Percentiles rank a stretch among this genome's conserved stretches.
Conservation (phyloP, 2,113 vertebrate genomes). For the Uria aalge region DNA sequence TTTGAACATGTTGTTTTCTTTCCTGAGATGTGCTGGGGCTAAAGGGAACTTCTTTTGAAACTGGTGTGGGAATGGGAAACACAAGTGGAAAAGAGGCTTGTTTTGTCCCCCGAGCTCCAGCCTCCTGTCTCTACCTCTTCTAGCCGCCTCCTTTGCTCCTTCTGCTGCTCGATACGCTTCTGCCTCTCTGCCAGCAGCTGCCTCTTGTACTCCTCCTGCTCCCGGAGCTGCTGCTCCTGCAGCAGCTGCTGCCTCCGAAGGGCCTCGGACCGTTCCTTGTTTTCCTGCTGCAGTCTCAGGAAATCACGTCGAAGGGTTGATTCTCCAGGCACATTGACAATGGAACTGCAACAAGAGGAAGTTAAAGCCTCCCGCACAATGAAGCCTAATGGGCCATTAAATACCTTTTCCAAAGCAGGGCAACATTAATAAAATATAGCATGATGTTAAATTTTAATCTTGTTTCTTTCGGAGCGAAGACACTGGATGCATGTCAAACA, state of each 20-base stretch:
- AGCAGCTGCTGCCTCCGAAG: constrained; percentile 94
- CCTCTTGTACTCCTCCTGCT: constrained; percentile 97
- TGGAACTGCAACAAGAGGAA: constrained; percentile 80
- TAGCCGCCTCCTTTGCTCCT: constrained; percentile 91
- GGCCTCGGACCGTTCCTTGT: constrained; percentile 96
- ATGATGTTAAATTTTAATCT: constrained; percentile 27
- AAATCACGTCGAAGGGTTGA: constrained; percentile 96
- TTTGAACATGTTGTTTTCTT: not conserved
- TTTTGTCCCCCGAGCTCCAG: not conserved
- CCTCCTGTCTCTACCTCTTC: constrained; percentile 85
- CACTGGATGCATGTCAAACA: not conserved
- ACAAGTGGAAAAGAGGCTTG: not conserved
- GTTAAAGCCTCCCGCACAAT: not conserved
- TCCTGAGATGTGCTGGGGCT: not conserved
- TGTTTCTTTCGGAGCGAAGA: not conserved
- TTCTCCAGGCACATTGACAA: constrained; percentile 97
- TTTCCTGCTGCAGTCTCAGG: constrained; percentile 97
- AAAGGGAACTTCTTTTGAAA: not conserved
- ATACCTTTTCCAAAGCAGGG: constrained; percentile 3
- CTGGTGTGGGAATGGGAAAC: not conserved
- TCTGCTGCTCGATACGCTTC: constrained; percentile 97
- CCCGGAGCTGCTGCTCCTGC: constrained; percentile 95
- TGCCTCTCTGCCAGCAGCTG: constrained; percentile 94
- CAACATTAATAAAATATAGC: constrained; percentile 17
- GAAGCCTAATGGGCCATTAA: constrained; percentile 1